Base-by-base conservation (phyloP, 2,888 invertebrate species). In the Hermaeophaga mercurialis region DNA sequence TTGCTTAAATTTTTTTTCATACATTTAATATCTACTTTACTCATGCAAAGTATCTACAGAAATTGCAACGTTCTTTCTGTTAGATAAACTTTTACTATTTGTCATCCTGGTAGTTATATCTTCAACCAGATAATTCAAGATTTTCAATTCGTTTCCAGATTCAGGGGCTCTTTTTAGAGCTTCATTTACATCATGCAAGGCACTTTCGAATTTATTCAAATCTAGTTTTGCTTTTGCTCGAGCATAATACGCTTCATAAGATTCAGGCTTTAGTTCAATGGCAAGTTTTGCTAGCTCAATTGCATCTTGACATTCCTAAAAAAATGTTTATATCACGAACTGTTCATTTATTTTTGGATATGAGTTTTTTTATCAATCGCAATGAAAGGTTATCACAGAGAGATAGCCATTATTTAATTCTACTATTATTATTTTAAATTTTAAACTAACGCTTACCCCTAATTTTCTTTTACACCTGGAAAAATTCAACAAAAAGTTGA, bases 391-490 rank as follows among this genome's bases (percentile, higher is more conserved):
- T n/a, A n/a, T n/a, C n/a, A n/a, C n/a, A n/a, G n/a, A n/a, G n/a
- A n/a, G n/a, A n/a, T n/a, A n/a, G n/a, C n/a, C n/a, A n/a, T n/a
- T n/a, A n/a, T n/a, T n/a, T n/a, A n/a, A n/a, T n/a, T n/a, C 11
- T 14, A 9, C n/a, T n/a, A 22, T 38, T 19, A 9, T 3, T 31
- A 31, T 31, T n/a, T n/a, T n/a, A 14, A 34, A 14, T 6, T 5
- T 11, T 34, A 14, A 54, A 34, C 0, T 3, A 9, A 8, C 18
- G 84, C 92, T 89, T 79, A 96, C 96, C 76, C 92, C 92, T 76
- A 95, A 83, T 81, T 96, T 96, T 75, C 96, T 84, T 79, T 94
- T 94, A 80, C 96, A 96, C 56, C 96, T 81, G 11, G 96, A 95
- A 68, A 95, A 84, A 75, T 96, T 96, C 36, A 97, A 83, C 71